Percentiles rank a stretch among this genome's conserved stretches.
These are phyloP conservation scores for Thereva unica DNA, from an alignment of 2,888 invertebrate species.

Conservation along the genomic window DNA sequence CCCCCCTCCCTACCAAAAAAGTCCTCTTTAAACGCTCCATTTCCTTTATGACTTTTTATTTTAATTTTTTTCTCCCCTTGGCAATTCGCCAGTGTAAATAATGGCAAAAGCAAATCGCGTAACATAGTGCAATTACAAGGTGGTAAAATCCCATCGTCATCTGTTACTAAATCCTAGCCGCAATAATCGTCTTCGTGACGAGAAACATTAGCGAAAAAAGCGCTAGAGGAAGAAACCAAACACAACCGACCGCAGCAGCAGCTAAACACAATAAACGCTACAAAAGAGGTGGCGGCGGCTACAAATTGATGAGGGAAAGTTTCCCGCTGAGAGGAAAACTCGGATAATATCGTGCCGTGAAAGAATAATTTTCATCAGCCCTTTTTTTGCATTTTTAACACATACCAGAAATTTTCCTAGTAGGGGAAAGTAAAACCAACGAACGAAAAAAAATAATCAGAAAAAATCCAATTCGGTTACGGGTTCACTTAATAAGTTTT, in stretches of 20 bases:
- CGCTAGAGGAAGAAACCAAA: slow-evolving; percentile 9
- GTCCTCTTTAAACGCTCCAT: no score
- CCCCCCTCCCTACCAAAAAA: no score
- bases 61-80: no score
- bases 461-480: background rate
- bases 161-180: background rate
- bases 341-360: slow-evolving; percentile 6
- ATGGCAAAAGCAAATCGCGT: no score
- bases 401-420: background rate
- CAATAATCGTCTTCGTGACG: slow-evolving; percentile 25
- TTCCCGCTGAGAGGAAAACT: slow-evolving; percentile 13
- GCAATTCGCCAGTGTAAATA: no score
- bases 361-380: slow-evolving; percentile 24
- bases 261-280: no score
- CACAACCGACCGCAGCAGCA: no score
- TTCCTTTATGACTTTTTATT: no score
- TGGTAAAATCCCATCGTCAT: slow-evolving; percentile 13
- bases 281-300: slow-evolving; percentile 11
- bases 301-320: slow-evolving; percentile 25
- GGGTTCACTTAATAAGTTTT: background rate
- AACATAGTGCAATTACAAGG: no score
- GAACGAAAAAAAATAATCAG: slow-evolving; percentile 8
- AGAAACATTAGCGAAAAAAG: slow-evolving; percentile 18
- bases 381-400: slow-evolving; percentile 13
- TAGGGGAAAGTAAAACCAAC: background rate